Evolutionary conservation across 2,113 vertebrate genomes (phyloP).

Genomic region (Oncorhynchus masou): DNA sequence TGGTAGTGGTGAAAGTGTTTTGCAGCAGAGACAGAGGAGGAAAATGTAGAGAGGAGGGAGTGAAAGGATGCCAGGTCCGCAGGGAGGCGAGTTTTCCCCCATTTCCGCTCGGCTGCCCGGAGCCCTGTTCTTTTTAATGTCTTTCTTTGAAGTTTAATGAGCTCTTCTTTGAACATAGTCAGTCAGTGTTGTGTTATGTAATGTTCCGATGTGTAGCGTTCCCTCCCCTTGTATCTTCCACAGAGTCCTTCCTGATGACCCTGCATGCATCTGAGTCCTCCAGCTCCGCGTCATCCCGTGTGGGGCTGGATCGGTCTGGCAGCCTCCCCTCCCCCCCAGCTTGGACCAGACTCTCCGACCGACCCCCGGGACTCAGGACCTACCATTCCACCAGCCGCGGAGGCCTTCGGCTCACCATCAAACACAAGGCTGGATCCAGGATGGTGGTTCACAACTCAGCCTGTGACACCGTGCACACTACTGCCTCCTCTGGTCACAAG

Average conservation of each 20-base stretch:
- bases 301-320: conserved; percentile 16
- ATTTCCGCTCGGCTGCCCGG: too few relatives aligned
- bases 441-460: conserved; percentile 76
- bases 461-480: conserved; percentile 39
- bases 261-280: conserved; percentile 54
- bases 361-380: conserved; percentile 75
- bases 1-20: too few relatives aligned
- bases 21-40: too few relatives aligned
- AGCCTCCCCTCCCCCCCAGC: conserved; percentile 67
- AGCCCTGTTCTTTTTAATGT: too few relatives aligned
- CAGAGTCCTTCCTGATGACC: conserved; percentile 70
- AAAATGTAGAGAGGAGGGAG: too few relatives aligned
- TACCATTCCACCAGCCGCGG: conserved; percentile 77
- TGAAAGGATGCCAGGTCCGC: too few relatives aligned
- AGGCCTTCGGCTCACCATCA: conserved; percentile 78
- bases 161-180: too few relatives aligned
- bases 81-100: too few relatives aligned
- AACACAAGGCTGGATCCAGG: conserved; percentile 76
- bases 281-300: conserved; percentile 26
- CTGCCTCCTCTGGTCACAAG: conserved; percentile 45
- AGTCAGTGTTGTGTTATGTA: too few relatives aligned
- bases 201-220: too few relatives aligned
- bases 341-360: conserved; percentile 70
- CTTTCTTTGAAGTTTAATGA: too few relatives aligned
- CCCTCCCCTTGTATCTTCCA: too few relatives aligned